Conservation (phyloP, 2,113 vertebrate genomes). For the Tragulus kanchil region DNA sequence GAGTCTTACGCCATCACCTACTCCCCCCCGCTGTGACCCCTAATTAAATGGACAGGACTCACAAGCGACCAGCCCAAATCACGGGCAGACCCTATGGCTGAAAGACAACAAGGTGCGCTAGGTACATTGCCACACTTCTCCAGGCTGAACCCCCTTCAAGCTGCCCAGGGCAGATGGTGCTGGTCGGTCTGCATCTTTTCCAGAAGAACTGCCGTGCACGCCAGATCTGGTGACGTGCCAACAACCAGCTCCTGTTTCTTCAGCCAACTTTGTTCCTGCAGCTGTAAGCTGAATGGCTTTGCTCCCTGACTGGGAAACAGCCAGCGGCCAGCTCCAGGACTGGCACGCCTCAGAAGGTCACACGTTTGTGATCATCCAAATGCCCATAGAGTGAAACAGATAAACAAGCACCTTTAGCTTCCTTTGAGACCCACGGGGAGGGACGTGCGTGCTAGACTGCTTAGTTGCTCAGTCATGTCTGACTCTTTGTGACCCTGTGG, state of each 20-base stretch:
- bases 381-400: not conserved
- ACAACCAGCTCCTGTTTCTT: not conserved
- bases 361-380: not conserved
- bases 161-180: not conserved
- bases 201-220: not conserved
- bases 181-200: not conserved
- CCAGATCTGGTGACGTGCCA: not conserved
- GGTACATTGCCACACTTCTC: not conserved
- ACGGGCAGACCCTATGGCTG: not conserved
- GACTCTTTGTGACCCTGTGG: too few species aligned
- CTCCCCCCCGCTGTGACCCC: not conserved
- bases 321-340: not conserved
- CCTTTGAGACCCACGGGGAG: not conserved
- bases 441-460: too few species aligned
- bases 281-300: not conserved
- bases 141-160: not conserved
- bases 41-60: not conserved
- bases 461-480: too few species aligned
- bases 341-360: not conserved
- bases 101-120: not conserved
- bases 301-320: not conserved
- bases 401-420: not conserved
- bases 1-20: not conserved
- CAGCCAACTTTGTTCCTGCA: not conserved
- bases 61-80: not conserved